A percentile compares a stretch with the other conserved stretches of the same genome.
Evolutionary conservation across 2,888 invertebrate genomes (phyloP).

Genomic region (Heliconius ethilla): DNA sequence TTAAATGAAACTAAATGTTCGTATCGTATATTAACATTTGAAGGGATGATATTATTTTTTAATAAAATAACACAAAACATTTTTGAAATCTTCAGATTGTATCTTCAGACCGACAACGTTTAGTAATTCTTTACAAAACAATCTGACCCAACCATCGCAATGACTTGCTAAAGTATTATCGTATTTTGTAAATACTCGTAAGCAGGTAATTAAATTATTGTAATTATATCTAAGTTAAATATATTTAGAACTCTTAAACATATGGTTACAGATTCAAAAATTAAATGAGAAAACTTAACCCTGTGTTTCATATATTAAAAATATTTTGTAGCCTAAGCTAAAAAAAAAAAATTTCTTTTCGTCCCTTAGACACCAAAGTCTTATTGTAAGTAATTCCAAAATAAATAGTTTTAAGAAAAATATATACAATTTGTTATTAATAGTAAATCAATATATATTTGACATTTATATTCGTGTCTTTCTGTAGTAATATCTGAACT

Average conservation of each 20-base stretch:
- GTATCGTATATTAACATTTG: not conserved
- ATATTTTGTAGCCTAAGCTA: not conserved
- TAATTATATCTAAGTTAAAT: not conserved
- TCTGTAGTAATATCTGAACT: slow-evolving; percentile 47
- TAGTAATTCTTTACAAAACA: not conserved
- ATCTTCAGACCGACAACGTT: slow-evolving; percentile 1
- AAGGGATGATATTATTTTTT: not conserved
- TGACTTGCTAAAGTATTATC: slow-evolving; percentile 6
- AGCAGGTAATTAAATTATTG: not conserved
- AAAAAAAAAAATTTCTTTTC: not conserved
- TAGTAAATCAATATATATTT: slow-evolving; percentile 40
- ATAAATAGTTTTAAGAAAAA: not conserved
- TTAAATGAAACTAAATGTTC: not conserved
- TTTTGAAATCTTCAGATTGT: slow-evolving; percentile 18
- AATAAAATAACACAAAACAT: slow-evolving; percentile 18
- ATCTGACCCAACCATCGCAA: not conserved
- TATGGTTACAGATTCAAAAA: no score
- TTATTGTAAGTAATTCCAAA: not conserved
- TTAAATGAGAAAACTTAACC: not conserved
- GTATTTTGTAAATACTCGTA: not conserved
- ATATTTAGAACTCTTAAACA: not conserved
- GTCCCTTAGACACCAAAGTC: not conserved
- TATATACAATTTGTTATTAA: not conserved
- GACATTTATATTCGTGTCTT: slow-evolving; percentile 51
- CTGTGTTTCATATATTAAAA: not conserved